These are phyloP conservation scores for Leuciscus idus DNA, from an alignment of 2,113 vertebrate genomes.

Conservation along the genomic window DNA sequence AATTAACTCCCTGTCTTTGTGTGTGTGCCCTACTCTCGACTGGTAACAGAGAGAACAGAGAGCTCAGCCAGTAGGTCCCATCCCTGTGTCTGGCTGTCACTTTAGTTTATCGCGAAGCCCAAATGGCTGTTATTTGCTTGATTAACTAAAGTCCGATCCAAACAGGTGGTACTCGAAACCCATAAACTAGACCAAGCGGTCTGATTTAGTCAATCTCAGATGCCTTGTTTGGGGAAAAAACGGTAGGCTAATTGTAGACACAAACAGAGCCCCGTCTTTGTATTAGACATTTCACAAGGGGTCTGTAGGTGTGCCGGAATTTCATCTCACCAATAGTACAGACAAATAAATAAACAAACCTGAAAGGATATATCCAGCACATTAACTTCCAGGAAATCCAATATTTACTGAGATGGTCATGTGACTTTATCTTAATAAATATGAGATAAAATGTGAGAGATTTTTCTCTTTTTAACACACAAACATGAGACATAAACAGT, in stretches of 20 bases:
- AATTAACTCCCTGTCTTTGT: conserved; percentile 40
- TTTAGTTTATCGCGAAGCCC: conserved; percentile 34
- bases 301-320: not conserved
- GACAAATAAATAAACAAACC: not conserved
- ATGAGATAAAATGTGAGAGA: not conserved
- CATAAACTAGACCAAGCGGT: not conserved
- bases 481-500: not conserved
- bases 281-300: not conserved
- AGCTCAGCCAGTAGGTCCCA: conserved; percentile 6
- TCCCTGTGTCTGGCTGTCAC: conserved; percentile 20
- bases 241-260: not conserved
- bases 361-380: not conserved
- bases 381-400: not conserved
- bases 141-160: conserved; percentile 23
- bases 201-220: not conserved
- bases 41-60: not conserved
- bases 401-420: not conserved
- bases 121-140: conserved; percentile 22
- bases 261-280: not conserved
- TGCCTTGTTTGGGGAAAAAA: not conserved
- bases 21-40: not conserved
- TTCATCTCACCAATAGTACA: not conserved
- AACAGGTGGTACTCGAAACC: conserved; percentile 13
- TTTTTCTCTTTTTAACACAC: not conserved
- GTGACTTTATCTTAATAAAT: not conserved